These are phyloP conservation scores for Drosophila rhopaloa DNA, from an alignment of 1,140 invertebrate species.

Conservation along the genomic window DNA sequence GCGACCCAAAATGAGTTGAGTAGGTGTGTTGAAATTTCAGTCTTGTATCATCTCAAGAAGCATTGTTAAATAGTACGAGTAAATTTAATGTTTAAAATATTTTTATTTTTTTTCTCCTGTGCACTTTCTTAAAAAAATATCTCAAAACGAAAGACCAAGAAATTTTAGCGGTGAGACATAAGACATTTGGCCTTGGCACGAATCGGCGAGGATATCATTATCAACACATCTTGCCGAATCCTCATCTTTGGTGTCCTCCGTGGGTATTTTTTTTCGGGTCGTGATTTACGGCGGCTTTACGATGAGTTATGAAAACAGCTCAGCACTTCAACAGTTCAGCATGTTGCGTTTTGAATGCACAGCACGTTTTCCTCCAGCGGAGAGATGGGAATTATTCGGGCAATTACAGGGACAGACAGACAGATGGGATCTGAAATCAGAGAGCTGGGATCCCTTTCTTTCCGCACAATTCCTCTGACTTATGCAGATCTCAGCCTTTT, in stretches of 20 bases:
- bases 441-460: not conserved
- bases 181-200: slow-evolving; percentile 46
- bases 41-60: not conserved
- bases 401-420: slow-evolving; percentile 44
- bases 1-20: slow-evolving; percentile 18
- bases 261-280: slow-evolving; percentile 37
- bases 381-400: slow-evolving; percentile 42
- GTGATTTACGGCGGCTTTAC: slow-evolving; percentile 61
- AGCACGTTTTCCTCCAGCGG: slow-evolving; percentile 45
- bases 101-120: no score
- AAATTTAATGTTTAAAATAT: no score
- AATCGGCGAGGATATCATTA: slow-evolving; percentile 30
- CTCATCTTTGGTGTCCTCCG: slow-evolving; percentile 10
- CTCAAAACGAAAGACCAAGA: no score
- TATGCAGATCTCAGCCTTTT: slow-evolving; percentile 23
- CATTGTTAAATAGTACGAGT: no score
- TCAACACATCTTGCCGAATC: not conserved
- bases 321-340: slow-evolving; percentile 35
- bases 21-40: slow-evolving; percentile 42
- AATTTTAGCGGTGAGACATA: slow-evolving; percentile 2
- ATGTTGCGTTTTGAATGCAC: slow-evolving; percentile 33
- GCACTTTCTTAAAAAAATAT: not conserved
- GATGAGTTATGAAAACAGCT: slow-evolving; percentile 67
- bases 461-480: not conserved
- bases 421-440: not conserved